Evolutionary conservation across 2,888 invertebrate genomes (phyloP).

Genomic region (Nineta flava): DNA sequence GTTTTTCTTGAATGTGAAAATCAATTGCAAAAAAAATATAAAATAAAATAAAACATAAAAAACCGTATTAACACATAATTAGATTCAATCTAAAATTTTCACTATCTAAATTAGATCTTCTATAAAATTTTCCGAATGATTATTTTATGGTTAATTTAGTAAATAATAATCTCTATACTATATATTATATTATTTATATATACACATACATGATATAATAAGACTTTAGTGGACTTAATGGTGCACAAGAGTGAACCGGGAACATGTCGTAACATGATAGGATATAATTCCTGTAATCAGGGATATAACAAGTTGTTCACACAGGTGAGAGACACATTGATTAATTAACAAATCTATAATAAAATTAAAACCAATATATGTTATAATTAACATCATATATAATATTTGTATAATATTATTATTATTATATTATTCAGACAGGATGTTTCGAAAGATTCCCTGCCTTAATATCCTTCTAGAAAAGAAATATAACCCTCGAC

Average conservation of each 20-base stretch:
- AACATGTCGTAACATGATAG: constrained; percentile 57
- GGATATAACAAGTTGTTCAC: constrained; percentile 74
- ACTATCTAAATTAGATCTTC: not conserved
- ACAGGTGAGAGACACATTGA: constrained; percentile 38
- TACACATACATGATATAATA: not conserved
- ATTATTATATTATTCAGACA: too few relatives aligned
- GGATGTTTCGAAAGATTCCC: too few relatives aligned
- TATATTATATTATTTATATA: not conserved
- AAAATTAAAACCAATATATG: not conserved
- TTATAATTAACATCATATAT: not conserved
- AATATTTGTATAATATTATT: not conserved
- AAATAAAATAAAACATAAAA: too few relatives aligned
- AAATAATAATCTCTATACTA: too few relatives aligned
- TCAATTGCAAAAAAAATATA: too few relatives aligned
- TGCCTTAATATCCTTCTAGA: too few relatives aligned
- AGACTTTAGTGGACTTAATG: constrained; percentile 14
- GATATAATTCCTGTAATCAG: constrained; percentile 57
- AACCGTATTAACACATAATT: not conserved
- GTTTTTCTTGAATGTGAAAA: too few relatives aligned
- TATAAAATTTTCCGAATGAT: not conserved
- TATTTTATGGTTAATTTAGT: too few relatives aligned
- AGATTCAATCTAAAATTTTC: not conserved
- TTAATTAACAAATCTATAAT: not conserved
- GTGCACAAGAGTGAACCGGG: constrained; percentile 24
- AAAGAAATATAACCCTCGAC: too few relatives aligned